phyloP scores from a whole-genome alignment of 30 jellyfish, hydroid and myxozoan species.

The Rhopilema esculentum region DNA sequence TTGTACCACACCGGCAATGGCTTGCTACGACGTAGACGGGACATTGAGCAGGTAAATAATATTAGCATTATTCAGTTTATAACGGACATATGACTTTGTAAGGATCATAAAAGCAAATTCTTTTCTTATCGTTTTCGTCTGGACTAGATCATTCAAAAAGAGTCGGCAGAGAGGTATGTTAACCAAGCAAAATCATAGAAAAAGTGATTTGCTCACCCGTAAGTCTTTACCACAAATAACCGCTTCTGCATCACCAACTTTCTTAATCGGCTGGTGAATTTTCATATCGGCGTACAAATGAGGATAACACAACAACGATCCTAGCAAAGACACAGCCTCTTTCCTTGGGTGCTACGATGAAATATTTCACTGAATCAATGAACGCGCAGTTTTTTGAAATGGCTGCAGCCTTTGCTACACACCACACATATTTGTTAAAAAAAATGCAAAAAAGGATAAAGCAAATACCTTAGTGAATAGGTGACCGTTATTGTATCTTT shows the following conservation, averaged over 20 bases:
- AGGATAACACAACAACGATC: conserved; percentile 81
- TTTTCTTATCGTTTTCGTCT: too few species aligned
- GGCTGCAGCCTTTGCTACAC: not conserved
- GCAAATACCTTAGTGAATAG: not conserved
- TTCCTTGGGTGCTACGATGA: conserved; percentile 83
- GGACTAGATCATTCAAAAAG: too few species aligned
- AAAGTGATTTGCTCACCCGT: conserved; percentile 69
- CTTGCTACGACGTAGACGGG: too few species aligned
- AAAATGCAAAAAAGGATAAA: not conserved
- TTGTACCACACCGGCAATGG: too few species aligned
- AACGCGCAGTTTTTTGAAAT: not conserved
- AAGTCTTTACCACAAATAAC: conserved; percentile 71
- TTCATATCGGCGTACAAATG: conserved; percentile 61
- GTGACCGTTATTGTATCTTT: too few species aligned
- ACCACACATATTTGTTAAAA: not conserved
- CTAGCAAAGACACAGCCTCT: conserved; percentile 91
- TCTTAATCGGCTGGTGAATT: conserved; percentile 77
- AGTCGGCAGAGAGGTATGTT: too few species aligned
- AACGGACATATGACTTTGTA: too few species aligned
- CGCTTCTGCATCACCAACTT: conserved; percentile 45
- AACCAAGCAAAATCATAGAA: too few species aligned
- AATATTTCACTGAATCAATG: not conserved
- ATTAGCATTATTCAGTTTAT: too few species aligned
- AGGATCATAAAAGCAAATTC: too few species aligned
- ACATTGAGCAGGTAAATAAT: too few species aligned